phyloP scores from a whole-genome alignment of 35 echinoderm and acorn worm genomes.

The Strongylocentrotus purpuratus region DNA sequence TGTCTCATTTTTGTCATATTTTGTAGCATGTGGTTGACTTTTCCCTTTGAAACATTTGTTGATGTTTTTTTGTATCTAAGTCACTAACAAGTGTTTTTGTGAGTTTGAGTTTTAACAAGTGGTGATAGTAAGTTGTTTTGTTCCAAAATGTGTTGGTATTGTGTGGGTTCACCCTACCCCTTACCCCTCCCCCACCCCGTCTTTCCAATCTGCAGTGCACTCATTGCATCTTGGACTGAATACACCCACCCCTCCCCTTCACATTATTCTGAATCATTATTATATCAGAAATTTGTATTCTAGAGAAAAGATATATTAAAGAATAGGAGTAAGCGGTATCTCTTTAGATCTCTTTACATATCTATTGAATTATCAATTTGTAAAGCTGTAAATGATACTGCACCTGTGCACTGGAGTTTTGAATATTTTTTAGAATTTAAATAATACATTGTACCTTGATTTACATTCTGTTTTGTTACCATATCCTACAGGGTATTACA shows the following conservation, averaged over 20 bases:
- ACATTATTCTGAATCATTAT: not conserved
- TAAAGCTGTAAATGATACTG: too few relatives aligned
- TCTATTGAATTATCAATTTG: too few relatives aligned
- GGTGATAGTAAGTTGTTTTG: not conserved
- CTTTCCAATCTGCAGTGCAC: not conserved
- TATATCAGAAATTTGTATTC: not conserved
- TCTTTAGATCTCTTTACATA: too few relatives aligned
- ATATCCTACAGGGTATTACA: not conserved
- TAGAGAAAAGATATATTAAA: not conserved
- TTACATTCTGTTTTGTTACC: not conserved
- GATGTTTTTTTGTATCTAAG: not conserved
- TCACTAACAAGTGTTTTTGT: not conserved
- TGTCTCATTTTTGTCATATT: conserved; percentile 21
- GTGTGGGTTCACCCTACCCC: not conserved
- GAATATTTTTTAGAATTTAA: too few relatives aligned
- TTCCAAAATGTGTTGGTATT: not conserved
- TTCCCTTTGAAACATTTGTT: not conserved
- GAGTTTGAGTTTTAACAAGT: not conserved
- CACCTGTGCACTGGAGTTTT: too few relatives aligned
- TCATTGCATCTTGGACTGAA: not conserved
- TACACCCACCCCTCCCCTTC: not conserved
- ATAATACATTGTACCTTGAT: not conserved
- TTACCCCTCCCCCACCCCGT: not conserved
- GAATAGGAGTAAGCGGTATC: too few relatives aligned
- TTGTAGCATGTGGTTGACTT: not conserved